phyloP scores from a whole-genome alignment of 2,113 vertebrate genomes.

The Brevimyrus niger region DNA sequence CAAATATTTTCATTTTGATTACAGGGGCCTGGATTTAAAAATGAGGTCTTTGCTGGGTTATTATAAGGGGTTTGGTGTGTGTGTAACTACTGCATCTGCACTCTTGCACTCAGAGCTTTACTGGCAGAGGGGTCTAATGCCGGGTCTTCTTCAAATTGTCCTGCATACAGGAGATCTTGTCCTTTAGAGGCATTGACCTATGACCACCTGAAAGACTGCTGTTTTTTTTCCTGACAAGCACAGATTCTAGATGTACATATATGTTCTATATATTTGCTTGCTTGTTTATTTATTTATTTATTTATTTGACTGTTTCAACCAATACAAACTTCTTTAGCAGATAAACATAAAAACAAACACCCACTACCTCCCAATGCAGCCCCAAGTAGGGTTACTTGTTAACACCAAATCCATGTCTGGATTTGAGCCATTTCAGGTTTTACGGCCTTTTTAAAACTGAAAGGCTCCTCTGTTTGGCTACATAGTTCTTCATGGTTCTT shows the following conservation, averaged over 20 bases:
- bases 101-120: background rate
- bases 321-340: background rate
- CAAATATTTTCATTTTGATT: background rate
- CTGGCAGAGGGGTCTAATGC: background rate
- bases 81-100: background rate
- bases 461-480: background rate
- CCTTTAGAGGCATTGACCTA: background rate
- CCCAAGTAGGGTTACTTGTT: background rate
- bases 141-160: background rate
- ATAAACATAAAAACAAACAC: background rate
- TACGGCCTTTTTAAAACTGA: background rate
- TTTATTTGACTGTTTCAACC: background rate
- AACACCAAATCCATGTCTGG: background rate
- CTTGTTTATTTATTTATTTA: background rate
- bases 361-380: too few species aligned
- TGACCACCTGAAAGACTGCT: background rate
- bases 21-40: background rate
- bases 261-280: background rate
- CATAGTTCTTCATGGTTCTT: background rate
- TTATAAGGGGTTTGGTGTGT: background rate
- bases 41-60: background rate
- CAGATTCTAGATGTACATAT: background rate
- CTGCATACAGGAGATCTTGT: background rate
- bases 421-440: background rate
- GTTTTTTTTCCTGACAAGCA: background rate